Conservation (phyloP, 2,797 vertebrate species). For the Brotogeris chrysoptera region DNA sequence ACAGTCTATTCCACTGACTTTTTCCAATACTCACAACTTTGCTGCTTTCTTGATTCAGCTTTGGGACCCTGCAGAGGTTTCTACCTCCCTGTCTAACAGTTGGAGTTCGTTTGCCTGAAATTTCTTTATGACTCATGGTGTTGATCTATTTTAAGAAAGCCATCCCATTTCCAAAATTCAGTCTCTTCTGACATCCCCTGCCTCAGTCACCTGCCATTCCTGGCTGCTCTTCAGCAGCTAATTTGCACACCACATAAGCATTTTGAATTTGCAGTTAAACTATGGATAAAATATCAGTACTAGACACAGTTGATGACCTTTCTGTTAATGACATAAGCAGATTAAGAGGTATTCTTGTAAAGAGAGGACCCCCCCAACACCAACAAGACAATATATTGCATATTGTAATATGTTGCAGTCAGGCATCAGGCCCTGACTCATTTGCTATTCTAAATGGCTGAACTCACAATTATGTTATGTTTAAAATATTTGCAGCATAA, state of each 20-base stretch:
- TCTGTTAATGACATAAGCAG: not conserved
- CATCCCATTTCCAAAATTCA: slow-evolving; percentile 67
- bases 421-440: not conserved
- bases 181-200: slow-evolving; percentile 63
- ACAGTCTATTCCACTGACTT: not conserved
- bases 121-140: slow-evolving; percentile 31
- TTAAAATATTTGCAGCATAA: not conserved
- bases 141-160: slow-evolving; percentile 73
- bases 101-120: slow-evolving; percentile 19
- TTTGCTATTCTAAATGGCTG: not conserved
- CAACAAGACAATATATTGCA: not conserved
- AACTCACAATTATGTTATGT: slow-evolving; percentile 15
- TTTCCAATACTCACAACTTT: not conserved
- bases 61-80: not conserved
- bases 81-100: not conserved
- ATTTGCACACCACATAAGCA: slow-evolving; percentile 57
- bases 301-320: slow-evolving; percentile 44
- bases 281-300: slow-evolving; percentile 24
- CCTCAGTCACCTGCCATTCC: slow-evolving; percentile 55
- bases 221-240: slow-evolving; percentile 69
- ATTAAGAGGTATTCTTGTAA: not conserved
- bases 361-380: not conserved
- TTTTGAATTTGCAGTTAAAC: slow-evolving; percentile 65
- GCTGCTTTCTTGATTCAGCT: not conserved
- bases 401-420: not conserved